Evolutionary conservation across 1,140 invertebrate species (phyloP), one percentile per base, ranked within the genome.

Genomic region (Caenorhabditis briggsae): DNA sequence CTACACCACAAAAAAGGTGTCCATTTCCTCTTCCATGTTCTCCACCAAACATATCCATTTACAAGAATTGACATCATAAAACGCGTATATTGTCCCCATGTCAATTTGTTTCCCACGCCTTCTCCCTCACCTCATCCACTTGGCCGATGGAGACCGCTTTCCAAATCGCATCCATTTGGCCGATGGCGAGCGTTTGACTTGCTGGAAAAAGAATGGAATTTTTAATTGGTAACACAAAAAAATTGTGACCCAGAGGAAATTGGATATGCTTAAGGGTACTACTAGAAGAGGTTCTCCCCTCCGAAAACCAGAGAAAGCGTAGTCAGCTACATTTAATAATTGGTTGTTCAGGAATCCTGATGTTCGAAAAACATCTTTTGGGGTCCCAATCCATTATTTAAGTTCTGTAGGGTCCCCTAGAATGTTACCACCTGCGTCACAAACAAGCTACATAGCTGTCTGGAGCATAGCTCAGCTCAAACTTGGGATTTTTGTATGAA

Each of bases 161-260:
- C 86, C 86, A 43, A 87, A 87, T 83, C 86, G 46, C 86, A 87
- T 87, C 86, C 86, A 87, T 56, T 87, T 87, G 48, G 86, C 78
- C 6, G 78, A 82, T 41, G 86, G 86, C 12, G 86, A 87, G 41
- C 86, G 78, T 53, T 87, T 87, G 84, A 53, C 25, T 16, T 70
- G 84, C 84, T 74, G 46, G 18, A 70, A 70, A 5, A 41, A 46
- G n/a, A n/a, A 46, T n/a, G 14, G 41, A 70, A 70, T 46, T 46
- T 70, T 70, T 46, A 43, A 70, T 46, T 46, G 33, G 18, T 12
- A 43, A 33, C 33, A 33, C 33, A 33, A 8, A 46, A 6, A 20
- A n/a, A 14, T n/a, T 25, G 23, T 61, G 58, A 25, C 14, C 5
- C 20, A 25, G 8, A 61, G n/a, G 18, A 7, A 61, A 61, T 9